Base-by-base conservation (phyloP, 2,797 vertebrate genomes). In the Rhinoraja longicauda region DNA sequence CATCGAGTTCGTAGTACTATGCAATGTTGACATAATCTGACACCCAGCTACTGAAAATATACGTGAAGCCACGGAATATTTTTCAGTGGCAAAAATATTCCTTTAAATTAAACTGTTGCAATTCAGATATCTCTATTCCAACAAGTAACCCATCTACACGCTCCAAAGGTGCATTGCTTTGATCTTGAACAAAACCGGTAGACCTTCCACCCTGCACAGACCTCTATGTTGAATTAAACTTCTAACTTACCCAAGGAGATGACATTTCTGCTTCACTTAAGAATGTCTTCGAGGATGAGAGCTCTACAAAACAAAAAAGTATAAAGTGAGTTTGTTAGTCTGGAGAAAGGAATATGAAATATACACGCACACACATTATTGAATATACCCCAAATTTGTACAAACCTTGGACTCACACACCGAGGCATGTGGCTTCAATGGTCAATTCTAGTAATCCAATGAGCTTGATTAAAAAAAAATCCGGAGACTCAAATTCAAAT, bases 161-260 rank as follows among this genome's bases (percentile, higher is more conserved):
- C 13, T 92, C 6, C 24, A 21, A 57, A 26, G 13, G n/a, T 92
- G n/a, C 0, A 9, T 39, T 67, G 21, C 67, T 88, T 36, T 5
- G 36, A 64, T 19, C 0, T n/a, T 86, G n/a, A 64, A 39, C 32
- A 75, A 92, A 57, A 53, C 21, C 26, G 8, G 1, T 45, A 5
- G 32, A 53, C 26, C 24, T 53, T 92, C 12, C 45, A 45, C 70
- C 10, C 45, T 67, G 15, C 67, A 45, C 39, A 92, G 39, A 75
- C 13, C n/a, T 91, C 70, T 45, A 91, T 73, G 15, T 15, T 53
- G 70, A 73, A 72, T 92, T 39, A 13, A 73, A 62, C 26, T 92
- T 92, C 1, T 53, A 92, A 92, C 67, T 92, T 92, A 92, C 90
- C 90, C 90, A 92, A 73, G 90, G 15, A 26, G 90, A 73, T 53